Evolutionary conservation across 2,888 invertebrate genomes (phyloP), one percentile per base, ranked within the genome.

Genomic region (Microchrysa polita): DNA sequence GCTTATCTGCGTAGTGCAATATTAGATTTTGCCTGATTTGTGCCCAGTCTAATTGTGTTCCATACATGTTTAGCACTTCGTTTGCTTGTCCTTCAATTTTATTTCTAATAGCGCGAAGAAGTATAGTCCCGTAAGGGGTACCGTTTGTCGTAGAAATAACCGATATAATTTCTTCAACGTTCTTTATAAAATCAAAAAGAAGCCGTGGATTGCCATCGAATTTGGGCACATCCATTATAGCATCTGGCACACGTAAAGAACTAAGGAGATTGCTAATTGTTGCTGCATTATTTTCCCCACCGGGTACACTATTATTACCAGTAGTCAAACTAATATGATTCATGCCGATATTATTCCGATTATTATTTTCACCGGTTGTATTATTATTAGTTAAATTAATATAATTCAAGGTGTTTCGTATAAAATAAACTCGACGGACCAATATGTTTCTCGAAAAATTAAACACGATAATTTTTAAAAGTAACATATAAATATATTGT

Each of bases 171-270:
- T 7, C 34, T 52, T 67, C 67, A 12, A 65, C 65, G 18, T 65
- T 65, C 40, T 44, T 65, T 2, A 65, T 5, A n/a, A 65, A 65
- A 5, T 59, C 59, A 20, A 9, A 14, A 5, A 59, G 12, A n/a
- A 59, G 20, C 16, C 67, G 7, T 4, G 67, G 67, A 57, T 71
- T 71, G 1, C 72, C 73, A 27, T 77, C 73, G 34, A 73, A 77
- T 42, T 74, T 73, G 0, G 77, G 76, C 23, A 77, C 40, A 52
- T 78, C 75, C 40, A 77, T 77, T 10, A 77, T 76, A 14, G 75
- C 77, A 48, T 78, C 77, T 0, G 77, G 77, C 5, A 78, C 73
- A 44, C 77, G 44, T 12, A 77, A 14, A 23, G 60, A 23, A 53
- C 75, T 67, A 55, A 76, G 76, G 27, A 74, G 9, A 44, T 44